Evolutionary conservation across 2,113 vertebrate species (phyloP), one percentile per base, ranked within the genome.

Genomic region (Mormyrus lacerda): DNA sequence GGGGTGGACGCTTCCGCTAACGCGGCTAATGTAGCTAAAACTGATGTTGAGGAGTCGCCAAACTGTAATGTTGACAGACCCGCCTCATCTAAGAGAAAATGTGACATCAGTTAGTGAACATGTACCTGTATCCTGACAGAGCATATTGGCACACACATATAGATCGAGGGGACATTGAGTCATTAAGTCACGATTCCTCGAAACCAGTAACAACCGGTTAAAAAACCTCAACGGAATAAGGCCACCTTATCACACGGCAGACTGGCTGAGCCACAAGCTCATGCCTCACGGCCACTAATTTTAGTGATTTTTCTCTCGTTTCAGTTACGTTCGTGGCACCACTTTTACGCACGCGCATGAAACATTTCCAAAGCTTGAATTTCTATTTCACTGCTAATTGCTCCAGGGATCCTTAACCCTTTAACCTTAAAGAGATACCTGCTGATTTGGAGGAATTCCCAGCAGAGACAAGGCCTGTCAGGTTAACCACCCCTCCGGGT

Each of bases 1-100:
- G 96, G 96, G 90, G 96, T 96, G 91, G 96, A 97, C 2, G 96
- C 96, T 95, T 97, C 96, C n/a, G 96, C 96, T 95, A 97, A 95
- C 91, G 96, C 96, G 92, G 96, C 96, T 94, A 97, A 95, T 0
- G 96, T 97, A 92, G 96, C 96, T 93, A 97, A 95, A 91, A 97
- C 96, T 89, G 96, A 97, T 0, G 96, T 97, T 0, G 96, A 97
- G 39, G 96, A 97, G 94, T 97, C 97, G 92, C 96, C 96, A 92
- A 97, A 97, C 91, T 97, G 96, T 91, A 97, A 96, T 92, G 96
- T 95, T 91, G 96, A 97, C 51, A 97, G 94, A 91, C 96, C 96
- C 6, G 95, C 95, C 91, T 97, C 96, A 94, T 97, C 96, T 97
- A 89, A 4, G 24, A 93, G 89, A 11, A 91, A 76, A 82, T 91